Evolutionary conservation across 2,888 invertebrate genomes (phyloP), one percentile per base, ranked within the genome.

Genomic region (Chydorus sphaericus): DNA sequence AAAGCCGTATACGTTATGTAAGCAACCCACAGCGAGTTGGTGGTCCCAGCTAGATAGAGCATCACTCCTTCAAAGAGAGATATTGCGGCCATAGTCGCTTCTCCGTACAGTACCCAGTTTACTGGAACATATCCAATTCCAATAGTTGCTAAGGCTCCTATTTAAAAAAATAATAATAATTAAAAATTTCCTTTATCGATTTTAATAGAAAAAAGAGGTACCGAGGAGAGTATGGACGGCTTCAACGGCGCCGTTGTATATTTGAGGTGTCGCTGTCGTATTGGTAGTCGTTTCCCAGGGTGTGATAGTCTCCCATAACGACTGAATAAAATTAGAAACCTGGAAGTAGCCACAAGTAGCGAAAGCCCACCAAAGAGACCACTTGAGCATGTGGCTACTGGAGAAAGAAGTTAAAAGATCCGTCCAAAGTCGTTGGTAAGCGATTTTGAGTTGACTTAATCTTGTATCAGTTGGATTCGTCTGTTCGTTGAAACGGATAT

Each of bases 211-310:
- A n/a, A n/a, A n/a, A 51, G 20, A 11, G 8, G 80, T 80, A 53
- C 85, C 83, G 1, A 83, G 66, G 0, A 84, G 68, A 0, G 85
- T 87, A 48, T 82, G 75, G 1, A 76, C 64, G 0, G 89, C 86
- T 69, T 92, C 92, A 0, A 89, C 85, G 7, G 81, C 82, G 0
- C 91, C 92, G 67, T 90, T 89, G 62, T 78, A 80, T 8, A 70
- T 57, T n/a, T n/a, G n/a, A n/a, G n/a, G n/a, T n/a, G n/a, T n/a
- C n/a, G n/a, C n/a, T n/a, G n/a, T n/a, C n/a, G n/a, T n/a, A n/a
- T n/a, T n/a, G n/a, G 49, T 68, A 66, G 56, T 68, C 16, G 73
- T 64, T 60, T 44, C 44, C 4, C 26, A 14, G 8, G 33, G 26
- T 23, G 14, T 60, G 59, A 83, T 80, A 53, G 78, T 75, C 61